phyloP scores from a whole-genome alignment of 2,888 invertebrate genomes.

The Acanthacorydalis orientalis region DNA sequence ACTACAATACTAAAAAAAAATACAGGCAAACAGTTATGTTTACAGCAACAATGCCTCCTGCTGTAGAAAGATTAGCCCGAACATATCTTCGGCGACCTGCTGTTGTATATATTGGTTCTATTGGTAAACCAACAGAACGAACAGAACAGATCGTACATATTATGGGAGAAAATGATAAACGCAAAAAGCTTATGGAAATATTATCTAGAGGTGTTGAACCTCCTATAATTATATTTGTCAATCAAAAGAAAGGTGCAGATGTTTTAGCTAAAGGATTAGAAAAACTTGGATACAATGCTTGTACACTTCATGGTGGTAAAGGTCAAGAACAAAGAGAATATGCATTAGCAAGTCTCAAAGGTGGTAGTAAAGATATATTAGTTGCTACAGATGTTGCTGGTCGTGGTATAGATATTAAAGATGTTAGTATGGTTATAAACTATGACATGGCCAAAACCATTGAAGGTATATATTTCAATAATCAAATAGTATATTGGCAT shows the following conservation, averaged over 20 bases:
- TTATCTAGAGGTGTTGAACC: slow-evolving; percentile 82
- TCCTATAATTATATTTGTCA: slow-evolving; percentile 98
- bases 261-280: slow-evolving; percentile 92
- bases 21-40: slow-evolving; percentile 99
- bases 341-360: slow-evolving; percentile 89
- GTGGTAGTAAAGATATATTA: slow-evolving; percentile 90
- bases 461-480: slow-evolving; percentile 41
- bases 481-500: not conserved
- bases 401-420: slow-evolving; percentile 99
- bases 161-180: slow-evolving; percentile 89
- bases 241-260: slow-evolving; percentile 99
- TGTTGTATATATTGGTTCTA: slow-evolving; percentile 91
- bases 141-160: slow-evolving; percentile 96
- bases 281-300: slow-evolving; percentile 91
- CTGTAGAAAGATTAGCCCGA: slow-evolving; percentile 89
- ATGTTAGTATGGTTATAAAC: slow-evolving; percentile 97
- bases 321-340: slow-evolving; percentile 99
- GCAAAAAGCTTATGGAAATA: slow-evolving; percentile 89
- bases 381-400: slow-evolving; percentile 99
- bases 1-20: slow-evolving; percentile 91
- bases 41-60: slow-evolving; percentile 98
- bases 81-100: slow-evolving; percentile 91
- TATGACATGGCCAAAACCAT: slow-evolving; percentile 99
- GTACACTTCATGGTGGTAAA: slow-evolving; percentile 97
- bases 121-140: slow-evolving; percentile 93